These are phyloP conservation scores for Tetropium fuscum DNA, from an alignment of 2,888 invertebrate species.

Conservation along the genomic window DNA sequence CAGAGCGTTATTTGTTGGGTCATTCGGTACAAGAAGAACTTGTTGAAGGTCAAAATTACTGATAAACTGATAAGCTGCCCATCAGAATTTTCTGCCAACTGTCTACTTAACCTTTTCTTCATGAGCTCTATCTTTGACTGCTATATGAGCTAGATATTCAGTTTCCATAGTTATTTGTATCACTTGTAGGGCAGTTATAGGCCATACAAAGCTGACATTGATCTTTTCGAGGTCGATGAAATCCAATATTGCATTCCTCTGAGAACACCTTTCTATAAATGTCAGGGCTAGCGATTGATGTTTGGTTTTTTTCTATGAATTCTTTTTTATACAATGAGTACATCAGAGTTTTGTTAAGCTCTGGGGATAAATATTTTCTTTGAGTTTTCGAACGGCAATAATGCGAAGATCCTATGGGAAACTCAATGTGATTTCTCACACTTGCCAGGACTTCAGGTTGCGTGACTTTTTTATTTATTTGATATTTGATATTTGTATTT, in stretches of 20 bases:
- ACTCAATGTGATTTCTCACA: not conserved
- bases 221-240: not conserved
- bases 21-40: constrained; percentile 35
- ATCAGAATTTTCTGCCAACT: not conserved
- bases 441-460: not conserved
- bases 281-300: not conserved
- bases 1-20: constrained; percentile 38
- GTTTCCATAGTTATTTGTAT: not conserved
- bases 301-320: not conserved
- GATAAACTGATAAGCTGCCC: not conserved
- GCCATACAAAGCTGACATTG: not conserved
- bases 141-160: not conserved
- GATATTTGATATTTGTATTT: not conserved
- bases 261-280: not conserved
- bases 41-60: constrained; percentile 43
- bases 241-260: not conserved
- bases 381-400: not conserved
- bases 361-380: not conserved
- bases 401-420: not conserved
- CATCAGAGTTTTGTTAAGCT: not conserved
- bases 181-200: not conserved
- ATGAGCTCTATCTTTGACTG: not conserved
- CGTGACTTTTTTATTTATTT: not conserved
- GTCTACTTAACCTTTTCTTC: not conserved
- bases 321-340: not conserved